A percentile compares a stretch with the other conserved stretches of the same genome.
Conservation (phyloP, 2,797 vertebrate species). For the Myotis pilosus region DNA sequence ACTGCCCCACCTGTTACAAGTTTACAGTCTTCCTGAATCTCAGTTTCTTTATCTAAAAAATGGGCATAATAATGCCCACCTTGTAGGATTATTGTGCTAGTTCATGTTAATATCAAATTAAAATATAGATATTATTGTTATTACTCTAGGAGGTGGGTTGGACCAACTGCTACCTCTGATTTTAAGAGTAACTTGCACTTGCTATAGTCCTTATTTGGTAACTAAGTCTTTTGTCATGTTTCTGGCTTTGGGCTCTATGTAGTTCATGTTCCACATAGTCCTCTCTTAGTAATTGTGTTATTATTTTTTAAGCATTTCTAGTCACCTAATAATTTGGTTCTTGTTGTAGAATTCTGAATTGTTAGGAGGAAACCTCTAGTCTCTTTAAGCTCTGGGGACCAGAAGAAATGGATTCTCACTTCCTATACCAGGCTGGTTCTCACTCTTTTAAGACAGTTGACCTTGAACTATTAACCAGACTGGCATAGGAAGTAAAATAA, state of each 20-base stretch:
- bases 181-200: background rate
- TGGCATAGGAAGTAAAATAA: background rate
- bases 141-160: background rate
- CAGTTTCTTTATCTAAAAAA: background rate
- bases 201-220: background rate
- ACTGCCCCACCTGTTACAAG: background rate
- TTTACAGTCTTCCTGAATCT: background rate
- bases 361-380: background rate
- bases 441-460: background rate
- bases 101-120: background rate
- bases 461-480: background rate
- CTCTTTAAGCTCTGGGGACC: background rate
- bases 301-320: conserved; percentile 9
- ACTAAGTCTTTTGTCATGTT: background rate
- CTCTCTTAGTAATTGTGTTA: background rate
- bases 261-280: background rate
- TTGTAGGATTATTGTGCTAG: background rate
- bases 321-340: background rate
- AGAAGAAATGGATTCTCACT: background rate
- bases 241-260: background rate
- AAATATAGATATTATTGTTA: background rate
- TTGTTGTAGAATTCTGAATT: background rate
- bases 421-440: background rate
- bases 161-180: background rate
- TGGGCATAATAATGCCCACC: background rate